These are phyloP conservation scores for Sigmodon hispidus DNA, from an alignment of 2,113 vertebrate species.

Conservation along the genomic window DNA sequence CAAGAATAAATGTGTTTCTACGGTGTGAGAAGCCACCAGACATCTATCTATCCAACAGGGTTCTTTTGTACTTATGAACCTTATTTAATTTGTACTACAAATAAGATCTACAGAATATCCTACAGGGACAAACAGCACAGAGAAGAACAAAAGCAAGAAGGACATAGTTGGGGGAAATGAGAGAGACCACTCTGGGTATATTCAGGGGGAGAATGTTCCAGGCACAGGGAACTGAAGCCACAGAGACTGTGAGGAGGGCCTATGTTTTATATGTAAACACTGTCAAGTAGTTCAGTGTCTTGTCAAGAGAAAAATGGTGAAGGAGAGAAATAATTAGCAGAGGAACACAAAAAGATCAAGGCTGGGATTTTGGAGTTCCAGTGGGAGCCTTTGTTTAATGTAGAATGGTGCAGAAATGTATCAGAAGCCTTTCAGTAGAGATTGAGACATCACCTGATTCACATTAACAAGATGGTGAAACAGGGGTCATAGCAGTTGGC, in stretches of 20 bases:
- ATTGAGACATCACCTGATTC: not conserved
- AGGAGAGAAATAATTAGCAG: not conserved
- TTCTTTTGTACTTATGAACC: not conserved
- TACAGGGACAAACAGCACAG: not conserved
- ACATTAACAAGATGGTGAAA: not conserved
- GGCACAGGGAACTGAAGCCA: not conserved
- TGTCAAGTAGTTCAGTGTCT: not conserved
- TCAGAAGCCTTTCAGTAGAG: not conserved
- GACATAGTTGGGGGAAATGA: not conserved
- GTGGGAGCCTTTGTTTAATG: not conserved
- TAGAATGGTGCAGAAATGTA: not conserved
- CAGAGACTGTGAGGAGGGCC: not conserved
- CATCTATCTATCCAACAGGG: too few species aligned
- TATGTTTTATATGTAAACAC: not conserved
- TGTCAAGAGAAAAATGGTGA: not conserved
- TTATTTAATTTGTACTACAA: not conserved
- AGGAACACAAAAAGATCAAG: rapidly evolving
- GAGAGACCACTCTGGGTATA: rapidly evolving
- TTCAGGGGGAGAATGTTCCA: not conserved
- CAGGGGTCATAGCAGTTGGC: not conserved
- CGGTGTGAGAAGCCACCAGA: too few species aligned
- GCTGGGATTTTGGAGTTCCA: not conserved
- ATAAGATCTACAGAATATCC: not conserved
- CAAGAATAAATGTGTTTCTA: not conserved
- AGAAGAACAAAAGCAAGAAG: too few species aligned